Conservation (phyloP, 2,113 vertebrate species). For the Etheostoma cragini region DNA sequence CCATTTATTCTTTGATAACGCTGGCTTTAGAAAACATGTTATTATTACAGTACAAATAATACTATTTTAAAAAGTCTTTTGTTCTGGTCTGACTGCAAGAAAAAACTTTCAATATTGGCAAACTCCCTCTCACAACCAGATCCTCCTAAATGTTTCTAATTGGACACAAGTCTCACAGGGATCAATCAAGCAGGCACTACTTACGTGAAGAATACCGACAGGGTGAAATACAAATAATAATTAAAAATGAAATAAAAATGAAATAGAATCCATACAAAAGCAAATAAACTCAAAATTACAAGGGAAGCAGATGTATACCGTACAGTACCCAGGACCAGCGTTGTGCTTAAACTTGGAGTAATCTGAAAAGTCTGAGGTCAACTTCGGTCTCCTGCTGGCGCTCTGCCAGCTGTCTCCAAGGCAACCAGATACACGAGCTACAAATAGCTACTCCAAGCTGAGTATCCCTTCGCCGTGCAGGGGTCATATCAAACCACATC, state of each 20-base stretch:
- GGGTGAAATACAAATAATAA: not conserved
- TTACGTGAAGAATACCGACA: not conserved
- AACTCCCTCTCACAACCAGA: not conserved
- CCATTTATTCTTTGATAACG: no score
- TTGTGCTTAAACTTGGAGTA: no score
- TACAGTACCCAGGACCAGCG: no score
- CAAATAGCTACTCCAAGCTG: slow-evolving; percentile 73
- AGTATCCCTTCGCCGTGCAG: slow-evolving; percentile 60
- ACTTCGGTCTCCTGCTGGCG: slow-evolving; percentile 72
- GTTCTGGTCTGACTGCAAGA: not conserved
- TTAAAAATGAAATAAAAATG: no score
- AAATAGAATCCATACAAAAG: no score
- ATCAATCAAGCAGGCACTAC: slow-evolving; percentile 6
- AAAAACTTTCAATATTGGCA: not conserved
- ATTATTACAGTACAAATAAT: not conserved
- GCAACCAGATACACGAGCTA: slow-evolving; percentile 79
- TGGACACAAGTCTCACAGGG: slow-evolving; percentile 7
- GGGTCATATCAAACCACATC: slow-evolving; percentile 58
- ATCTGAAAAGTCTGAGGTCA: slow-evolving; percentile 55
- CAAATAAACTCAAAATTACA: no score
- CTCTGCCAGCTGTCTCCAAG: slow-evolving; percentile 78
- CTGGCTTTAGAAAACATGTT: not conserved
- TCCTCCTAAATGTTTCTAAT: slow-evolving; percentile 16
- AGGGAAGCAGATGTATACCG: no score
- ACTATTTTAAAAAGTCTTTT: not conserved